Evolutionary conservation across 2,113 vertebrate genomes (phyloP).

Genomic region (Dasyurus viverrinus): DNA sequence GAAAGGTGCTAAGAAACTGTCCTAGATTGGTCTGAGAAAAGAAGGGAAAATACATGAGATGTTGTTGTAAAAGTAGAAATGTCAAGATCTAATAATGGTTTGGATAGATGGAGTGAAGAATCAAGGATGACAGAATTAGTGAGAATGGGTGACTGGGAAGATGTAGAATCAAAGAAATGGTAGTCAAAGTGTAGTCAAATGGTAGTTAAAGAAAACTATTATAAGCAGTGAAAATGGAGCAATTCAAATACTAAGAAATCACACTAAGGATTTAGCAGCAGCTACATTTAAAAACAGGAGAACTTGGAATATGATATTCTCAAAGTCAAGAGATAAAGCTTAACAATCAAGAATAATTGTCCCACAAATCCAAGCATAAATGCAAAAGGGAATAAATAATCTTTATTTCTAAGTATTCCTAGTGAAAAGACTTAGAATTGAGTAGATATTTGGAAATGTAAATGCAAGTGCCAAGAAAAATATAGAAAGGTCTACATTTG

Average conservation of each 20-base stretch:
- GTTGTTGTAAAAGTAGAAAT: not conserved
- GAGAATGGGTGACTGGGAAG: not conserved
- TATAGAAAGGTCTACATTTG: not conserved
- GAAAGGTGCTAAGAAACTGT: not conserved
- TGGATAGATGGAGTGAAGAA: not conserved
- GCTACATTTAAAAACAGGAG: not conserved
- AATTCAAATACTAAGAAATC: not conserved
- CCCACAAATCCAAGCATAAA: not conserved
- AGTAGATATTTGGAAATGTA: not conserved
- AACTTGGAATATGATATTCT: not conserved
- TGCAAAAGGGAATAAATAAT: not conserved
- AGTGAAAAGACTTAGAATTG: not conserved
- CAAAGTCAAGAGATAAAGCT: not conserved
- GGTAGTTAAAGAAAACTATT: not conserved
- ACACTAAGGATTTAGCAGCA: not conserved
- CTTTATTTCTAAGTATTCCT: not conserved
- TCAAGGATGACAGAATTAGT: not conserved
- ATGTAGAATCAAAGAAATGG: not conserved
- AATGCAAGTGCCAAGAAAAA: not conserved
- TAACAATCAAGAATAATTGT: not conserved
- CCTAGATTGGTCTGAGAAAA: not conserved
- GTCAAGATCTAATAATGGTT: not conserved
- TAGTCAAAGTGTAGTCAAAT: not conserved
- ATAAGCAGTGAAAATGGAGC: not conserved
- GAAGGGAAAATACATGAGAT: not conserved